Base-by-base conservation (phyloP, 2,113 vertebrate genomes). In the Poeciliopsis occidentalis region DNA sequence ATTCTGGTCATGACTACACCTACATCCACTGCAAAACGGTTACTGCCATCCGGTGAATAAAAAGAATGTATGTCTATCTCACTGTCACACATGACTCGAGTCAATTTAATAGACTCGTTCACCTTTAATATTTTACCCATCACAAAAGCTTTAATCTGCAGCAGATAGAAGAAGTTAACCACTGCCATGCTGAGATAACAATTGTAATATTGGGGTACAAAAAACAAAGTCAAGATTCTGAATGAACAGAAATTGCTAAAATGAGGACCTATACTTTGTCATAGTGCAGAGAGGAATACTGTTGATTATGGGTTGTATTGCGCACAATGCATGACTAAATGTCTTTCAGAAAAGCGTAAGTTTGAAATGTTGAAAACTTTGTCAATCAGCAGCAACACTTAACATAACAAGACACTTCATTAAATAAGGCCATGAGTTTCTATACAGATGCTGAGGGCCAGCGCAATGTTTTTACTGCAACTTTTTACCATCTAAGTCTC, bases 111-210 rank as follows among this genome's bases (percentile, higher is more conserved):
- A 30, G 8, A 32, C 37, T 69, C 69, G 75, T 73, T 79, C 78
- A 27, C 64, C 47, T 67, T 34, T 31, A 75, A 54, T 60, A 27
- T 63, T 44, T 69, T 72, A 74, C 73, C 47, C 85, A 44, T 81
- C 81, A 78, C 75, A 29, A 51, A 84, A 57, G 65, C 34, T 26
- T 65, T 31, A 63, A 73, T 82, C 34, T 47, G 54, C 54, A 51
- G 67, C 70, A 71, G 69, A 82, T 66, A 67, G 67, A 78, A 60
- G 73, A 83, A 71, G 71, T 76, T 78, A 76, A 78, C 24, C 64
- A 70, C 74, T 34, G 63, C 51, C 87, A 62, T 44, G 67, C 66
- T 79, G 71, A 83, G 74, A 80, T 83, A 81, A 85, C 1, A n/a
- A 64, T 73, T 31, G 66, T 68, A 79, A 78, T 63, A 65, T 57